Evolutionary conservation across 2,797 vertebrate genomes (phyloP), one percentile per base, ranked within the genome.

Genomic region (Aselliscus stoliczkanus): DNA sequence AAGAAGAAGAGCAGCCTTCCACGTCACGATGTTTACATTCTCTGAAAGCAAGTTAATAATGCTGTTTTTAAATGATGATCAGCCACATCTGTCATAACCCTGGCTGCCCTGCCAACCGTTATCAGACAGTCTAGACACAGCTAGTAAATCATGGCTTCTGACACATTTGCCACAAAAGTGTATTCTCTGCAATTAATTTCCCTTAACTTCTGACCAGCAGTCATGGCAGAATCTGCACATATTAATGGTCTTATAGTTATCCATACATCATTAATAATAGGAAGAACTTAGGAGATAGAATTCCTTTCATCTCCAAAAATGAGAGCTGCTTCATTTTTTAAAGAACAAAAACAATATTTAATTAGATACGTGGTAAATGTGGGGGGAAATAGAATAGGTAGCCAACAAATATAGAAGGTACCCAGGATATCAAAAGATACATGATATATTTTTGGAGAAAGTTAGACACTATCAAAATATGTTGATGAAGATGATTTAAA

Each of bases 161-260:
- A 95, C 88, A 98, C 82, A 64, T 65, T 93, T 20, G 37, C 39
- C 91, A 79, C 23, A 94, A 70, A 90, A 86, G 44, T 64, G 17
- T 85, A 89, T 91, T 95, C 87, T 95, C 93, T 95, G 82, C 64
- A 94, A 97, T 97, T 97, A 96, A 93, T 96, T 94, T 58, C 13
- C 17, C 34, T 90, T 96, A 90, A 95, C 95, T 96, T 92, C 69
- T 91, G 52, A 85, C 47, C 39, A 86, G 5, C 23, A 76, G 27
- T 75, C 56, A 42, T 47, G 39, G 34, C 27, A 93, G 56, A 95
- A 77, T 64, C 76, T 90, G 31, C 85, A 79, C 44, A 2, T 81
- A 90, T 93, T 93, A 64, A 92, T 94, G 44, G 14, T 15, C n/a
- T 11, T 90, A 29, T 44, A 52, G 0, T 81, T 4, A 60, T 2